Evolutionary conservation across 2,113 vertebrate genomes (phyloP).

Genomic region (Polypterus bichir): DNA sequence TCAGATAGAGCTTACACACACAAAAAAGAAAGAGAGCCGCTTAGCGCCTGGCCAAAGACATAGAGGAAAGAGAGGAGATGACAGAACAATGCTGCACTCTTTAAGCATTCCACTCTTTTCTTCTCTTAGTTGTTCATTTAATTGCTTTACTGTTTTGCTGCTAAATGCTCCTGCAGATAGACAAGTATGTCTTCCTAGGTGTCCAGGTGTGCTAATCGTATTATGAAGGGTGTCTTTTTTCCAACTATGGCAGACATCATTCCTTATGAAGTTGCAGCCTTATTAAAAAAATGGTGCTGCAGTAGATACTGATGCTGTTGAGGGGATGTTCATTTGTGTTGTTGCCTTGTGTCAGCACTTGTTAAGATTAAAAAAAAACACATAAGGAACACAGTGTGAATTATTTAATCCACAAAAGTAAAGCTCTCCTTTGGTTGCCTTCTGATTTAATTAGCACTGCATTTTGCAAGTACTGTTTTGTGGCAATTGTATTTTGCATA

Average conservation of each 20-base stretch:
- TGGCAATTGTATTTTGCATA: no score
- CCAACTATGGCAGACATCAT: slow-evolving; percentile 21
- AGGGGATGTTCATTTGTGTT: no score
- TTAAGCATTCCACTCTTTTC: slow-evolving; percentile 21
- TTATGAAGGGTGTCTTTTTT: slow-evolving; percentile 24
- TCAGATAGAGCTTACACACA: slow-evolving; percentile 35
- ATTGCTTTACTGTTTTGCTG: slow-evolving; percentile 36
- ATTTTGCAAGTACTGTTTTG: no score
- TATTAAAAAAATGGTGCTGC: no score
- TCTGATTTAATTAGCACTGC: no score
- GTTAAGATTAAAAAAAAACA: no score
- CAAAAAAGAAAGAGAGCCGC: slow-evolving; percentile 34
- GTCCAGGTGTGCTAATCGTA: slow-evolving; percentile 26
- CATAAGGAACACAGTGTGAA: no score
- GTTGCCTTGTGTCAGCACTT: no score
- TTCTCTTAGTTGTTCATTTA: slow-evolving; percentile 29
- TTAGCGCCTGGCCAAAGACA: slow-evolving; percentile 43
- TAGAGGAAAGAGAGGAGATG: slow-evolving; percentile 43
- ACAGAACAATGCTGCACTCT: slow-evolving; percentile 40
- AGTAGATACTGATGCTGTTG: no score
- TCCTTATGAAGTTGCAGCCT: slow-evolving; percentile 11
- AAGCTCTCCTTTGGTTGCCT: no score
- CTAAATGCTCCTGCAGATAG: slow-evolving; percentile 41
- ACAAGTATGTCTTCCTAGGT: slow-evolving; percentile 30
- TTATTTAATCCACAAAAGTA: no score